Evolutionary conservation across 2,113 vertebrate genomes (phyloP).

Genomic region (Phocoena sinus): DNA sequence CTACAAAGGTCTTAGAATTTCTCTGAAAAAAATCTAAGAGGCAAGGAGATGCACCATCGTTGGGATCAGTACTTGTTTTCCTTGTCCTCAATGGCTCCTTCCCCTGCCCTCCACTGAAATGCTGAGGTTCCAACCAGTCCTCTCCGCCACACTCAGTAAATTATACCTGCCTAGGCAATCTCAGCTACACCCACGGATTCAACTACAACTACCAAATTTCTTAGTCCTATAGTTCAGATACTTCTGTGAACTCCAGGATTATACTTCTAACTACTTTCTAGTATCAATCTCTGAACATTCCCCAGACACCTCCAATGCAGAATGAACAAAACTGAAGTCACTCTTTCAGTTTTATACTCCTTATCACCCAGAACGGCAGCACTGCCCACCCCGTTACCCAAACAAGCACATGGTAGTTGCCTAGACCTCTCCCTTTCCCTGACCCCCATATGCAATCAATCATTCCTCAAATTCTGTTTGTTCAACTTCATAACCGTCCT

Average conservation of each 20-base stretch:
- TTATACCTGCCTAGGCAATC: not conserved
- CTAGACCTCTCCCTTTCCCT: not conserved
- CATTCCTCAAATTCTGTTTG: not conserved
- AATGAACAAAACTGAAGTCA: not conserved
- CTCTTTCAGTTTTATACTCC: not conserved
- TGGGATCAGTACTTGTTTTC: fast-evolving
- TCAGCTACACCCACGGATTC: not conserved
- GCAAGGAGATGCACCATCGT: fast-evolving
- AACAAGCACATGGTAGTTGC: not conserved
- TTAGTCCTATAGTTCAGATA: not conserved
- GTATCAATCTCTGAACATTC: not conserved
- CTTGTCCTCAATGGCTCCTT: not conserved
- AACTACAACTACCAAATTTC: not conserved
- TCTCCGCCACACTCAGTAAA: not conserved
- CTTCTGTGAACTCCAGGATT: not conserved
- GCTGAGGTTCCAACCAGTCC: not conserved
- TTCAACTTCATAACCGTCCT: not conserved
- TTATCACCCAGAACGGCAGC: not conserved
- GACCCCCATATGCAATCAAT: not conserved
- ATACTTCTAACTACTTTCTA: not conserved
- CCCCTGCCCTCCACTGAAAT: not conserved
- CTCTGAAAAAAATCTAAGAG: not conserved
- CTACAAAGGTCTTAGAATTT: not conserved
- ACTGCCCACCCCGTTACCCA: not conserved
- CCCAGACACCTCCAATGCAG: not conserved